Evolutionary conservation across 2,888 invertebrate genomes (phyloP).

Genomic region (Hypercompe scribonia): DNA sequence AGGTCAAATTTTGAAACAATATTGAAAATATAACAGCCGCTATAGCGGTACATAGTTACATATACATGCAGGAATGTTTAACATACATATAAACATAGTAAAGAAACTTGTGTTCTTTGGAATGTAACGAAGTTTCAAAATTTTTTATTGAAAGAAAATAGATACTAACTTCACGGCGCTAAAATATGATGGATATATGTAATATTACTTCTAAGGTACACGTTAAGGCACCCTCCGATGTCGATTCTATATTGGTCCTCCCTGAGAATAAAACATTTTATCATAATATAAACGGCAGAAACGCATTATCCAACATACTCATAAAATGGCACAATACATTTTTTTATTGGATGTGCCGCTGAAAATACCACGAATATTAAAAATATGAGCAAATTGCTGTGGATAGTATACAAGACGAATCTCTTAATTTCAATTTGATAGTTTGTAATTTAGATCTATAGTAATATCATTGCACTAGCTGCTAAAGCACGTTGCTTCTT

Average conservation of each 20-base stretch:
- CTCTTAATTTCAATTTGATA: slow-evolving; percentile 53
- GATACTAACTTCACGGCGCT: slow-evolving; percentile 37
- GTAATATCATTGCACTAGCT: slow-evolving; percentile 77
- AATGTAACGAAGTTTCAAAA: slow-evolving; percentile 80
- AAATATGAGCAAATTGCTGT: slow-evolving; percentile 54
- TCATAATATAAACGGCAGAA: slow-evolving; percentile 58
- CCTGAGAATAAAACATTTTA: slow-evolving; percentile 63
- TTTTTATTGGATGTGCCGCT: slow-evolving; percentile 56
- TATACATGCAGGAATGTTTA: slow-evolving; percentile 74
- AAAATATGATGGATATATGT: slow-evolving; percentile 61
- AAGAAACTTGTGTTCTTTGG: slow-evolving; percentile 77
- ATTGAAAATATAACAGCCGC: slow-evolving; percentile 51
- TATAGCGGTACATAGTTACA: slow-evolving; percentile 71
- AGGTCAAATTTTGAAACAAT: slow-evolving; percentile 47
- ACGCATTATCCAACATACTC: slow-evolving; percentile 51
- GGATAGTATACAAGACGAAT: slow-evolving; percentile 41
- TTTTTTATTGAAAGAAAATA: slow-evolving; percentile 44
- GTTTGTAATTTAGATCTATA: slow-evolving; percentile 51
- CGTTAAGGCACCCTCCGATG: slow-evolving; percentile 75
- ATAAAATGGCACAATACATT: slow-evolving; percentile 61
- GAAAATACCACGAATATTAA: slow-evolving; percentile 55
- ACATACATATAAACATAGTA: slow-evolving; percentile 66
- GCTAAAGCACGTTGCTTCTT: slow-evolving; percentile 75
- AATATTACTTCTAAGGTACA: slow-evolving; percentile 67
- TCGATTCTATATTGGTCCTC: slow-evolving; percentile 75